Percentiles rank a stretch among this genome's conserved stretches.
Evolutionary conservation across 2,797 vertebrate genomes (phyloP).

Genomic region (Clarias laeviceps): DNA sequence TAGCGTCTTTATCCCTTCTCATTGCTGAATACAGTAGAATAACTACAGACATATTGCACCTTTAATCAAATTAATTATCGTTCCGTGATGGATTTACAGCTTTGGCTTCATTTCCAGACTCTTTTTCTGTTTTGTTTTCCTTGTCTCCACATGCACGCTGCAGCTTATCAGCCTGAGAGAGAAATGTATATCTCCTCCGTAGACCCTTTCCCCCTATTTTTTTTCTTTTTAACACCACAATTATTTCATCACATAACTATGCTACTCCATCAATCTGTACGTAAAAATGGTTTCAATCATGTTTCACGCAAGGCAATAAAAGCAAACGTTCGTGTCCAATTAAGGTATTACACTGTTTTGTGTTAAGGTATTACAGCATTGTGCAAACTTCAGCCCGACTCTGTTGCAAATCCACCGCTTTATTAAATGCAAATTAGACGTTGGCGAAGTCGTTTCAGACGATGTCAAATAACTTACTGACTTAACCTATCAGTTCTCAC

Average conservation of each 20-base stretch:
- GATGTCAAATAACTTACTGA: constrained; percentile 31
- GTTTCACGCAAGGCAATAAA: constrained; percentile 68
- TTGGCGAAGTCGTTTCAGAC: constrained; percentile 33
- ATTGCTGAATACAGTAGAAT: not conserved
- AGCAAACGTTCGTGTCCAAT: constrained; percentile 70
- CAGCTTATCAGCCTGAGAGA: constrained; percentile 51
- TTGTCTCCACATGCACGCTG: constrained; percentile 10
- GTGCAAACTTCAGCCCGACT: constrained; percentile 36
- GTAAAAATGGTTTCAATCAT: constrained; percentile 58
- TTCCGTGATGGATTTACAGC: not conserved
- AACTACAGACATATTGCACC: not conserved
- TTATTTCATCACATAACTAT: constrained; percentile 78
- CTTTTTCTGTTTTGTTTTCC: not conserved
- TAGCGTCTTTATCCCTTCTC: not conserved
- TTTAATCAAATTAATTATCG: not conserved
- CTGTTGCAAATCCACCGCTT: constrained; percentile 6
- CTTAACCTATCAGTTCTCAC: constrained; percentile 44
- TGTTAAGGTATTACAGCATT: constrained; percentile 71
- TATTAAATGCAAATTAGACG: constrained; percentile 19
- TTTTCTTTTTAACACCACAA: constrained; percentile 30
- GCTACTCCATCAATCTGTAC: constrained; percentile 69
- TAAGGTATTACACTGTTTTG: constrained; percentile 70
- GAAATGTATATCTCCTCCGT: constrained; percentile 61
- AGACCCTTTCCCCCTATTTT: constrained; percentile 34
- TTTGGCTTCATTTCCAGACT: constrained; percentile 3